Evolutionary conservation across 2,888 invertebrate species (phyloP).

Genomic region (Lydus trimaculatus): DNA sequence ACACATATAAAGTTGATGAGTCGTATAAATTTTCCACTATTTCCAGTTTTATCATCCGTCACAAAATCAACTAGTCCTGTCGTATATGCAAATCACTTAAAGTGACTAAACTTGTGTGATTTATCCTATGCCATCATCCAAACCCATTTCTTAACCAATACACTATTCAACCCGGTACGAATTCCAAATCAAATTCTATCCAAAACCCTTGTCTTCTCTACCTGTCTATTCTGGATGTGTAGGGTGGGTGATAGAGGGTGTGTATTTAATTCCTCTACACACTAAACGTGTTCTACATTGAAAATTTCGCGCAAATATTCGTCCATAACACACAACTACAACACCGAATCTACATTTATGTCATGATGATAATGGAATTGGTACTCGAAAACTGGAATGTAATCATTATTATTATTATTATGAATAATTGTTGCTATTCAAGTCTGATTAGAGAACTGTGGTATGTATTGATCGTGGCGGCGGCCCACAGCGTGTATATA

Average conservation of each 20-base stretch:
- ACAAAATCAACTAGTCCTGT: slow-evolving; percentile 14
- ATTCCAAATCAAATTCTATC: slow-evolving; percentile 1
- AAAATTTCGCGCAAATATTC: too few species aligned
- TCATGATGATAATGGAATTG: too few species aligned
- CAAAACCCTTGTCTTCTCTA: neutral
- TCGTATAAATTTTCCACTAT: slow-evolving; percentile 7
- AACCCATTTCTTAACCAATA: neutral
- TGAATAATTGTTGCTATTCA: neutral
- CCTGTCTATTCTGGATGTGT: neutral
- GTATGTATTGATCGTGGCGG: slow-evolving; percentile 15
- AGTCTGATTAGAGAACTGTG: neutral
- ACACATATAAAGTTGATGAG: neutral
- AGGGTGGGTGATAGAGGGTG: too few species aligned
- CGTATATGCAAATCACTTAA: slow-evolving; percentile 10
- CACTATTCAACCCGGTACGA: neutral
- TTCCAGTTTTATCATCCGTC: slow-evolving; percentile 1
- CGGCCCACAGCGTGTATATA: neutral
- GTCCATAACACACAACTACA: too few species aligned
- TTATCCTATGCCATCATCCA: neutral
- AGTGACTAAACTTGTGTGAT: slow-evolving; percentile 15
- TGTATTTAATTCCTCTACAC: neutral
- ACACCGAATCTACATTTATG: too few species aligned
- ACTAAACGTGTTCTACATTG: neutral
- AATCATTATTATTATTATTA: neutral
- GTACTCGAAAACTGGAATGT: neutral